Evolutionary conservation across 1,140 invertebrate genomes (phyloP).

Genomic region (Dinothrombium tinctorium): DNA sequence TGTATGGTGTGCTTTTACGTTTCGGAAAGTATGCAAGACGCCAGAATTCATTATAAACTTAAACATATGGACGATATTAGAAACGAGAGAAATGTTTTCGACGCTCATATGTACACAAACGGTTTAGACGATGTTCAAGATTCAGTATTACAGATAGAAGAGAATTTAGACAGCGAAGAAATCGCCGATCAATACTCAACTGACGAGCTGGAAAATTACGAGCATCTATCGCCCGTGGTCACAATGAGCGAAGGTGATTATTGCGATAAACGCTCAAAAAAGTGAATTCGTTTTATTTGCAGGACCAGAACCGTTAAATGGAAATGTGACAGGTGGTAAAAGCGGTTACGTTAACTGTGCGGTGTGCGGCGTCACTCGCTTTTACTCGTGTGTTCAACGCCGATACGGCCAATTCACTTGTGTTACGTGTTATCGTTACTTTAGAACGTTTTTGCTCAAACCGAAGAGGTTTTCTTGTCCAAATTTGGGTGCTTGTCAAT

Average conservation of each 20-base stretch:
- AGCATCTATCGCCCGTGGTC: too few relatives aligned
- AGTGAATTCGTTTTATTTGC: too few relatives aligned
- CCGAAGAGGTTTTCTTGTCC: conserved; percentile 5
- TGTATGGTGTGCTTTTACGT: conserved; percentile 9
- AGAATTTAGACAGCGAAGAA: too few relatives aligned
- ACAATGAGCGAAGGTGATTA: too few relatives aligned
- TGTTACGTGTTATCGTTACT: conserved; percentile 11
- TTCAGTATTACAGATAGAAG: too few relatives aligned
- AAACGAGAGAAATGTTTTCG: too few relatives aligned
- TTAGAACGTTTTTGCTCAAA: conserved; percentile 5
- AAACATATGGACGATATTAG: conserved; percentile 10
- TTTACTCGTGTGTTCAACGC: conserved; percentile 8
- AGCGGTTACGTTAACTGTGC: conserved; percentile 8
- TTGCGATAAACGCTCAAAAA: too few relatives aligned
- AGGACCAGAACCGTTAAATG: too few relatives aligned
- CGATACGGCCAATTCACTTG: conserved; percentile 9
- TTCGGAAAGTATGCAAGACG: conserved; percentile 1
- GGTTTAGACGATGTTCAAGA: too few relatives aligned
- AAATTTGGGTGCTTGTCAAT: neutral
- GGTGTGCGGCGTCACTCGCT: conserved; percentile 8
- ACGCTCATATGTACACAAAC: too few relatives aligned
- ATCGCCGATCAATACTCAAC: too few relatives aligned
- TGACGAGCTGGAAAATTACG: too few relatives aligned
- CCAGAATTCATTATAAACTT: conserved; percentile 6
- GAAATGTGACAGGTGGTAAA: neutral